These are phyloP conservation scores for Chrysotoxum bicinctum DNA, from an alignment of 2,888 invertebrate genomes.

Conservation along the genomic window DNA sequence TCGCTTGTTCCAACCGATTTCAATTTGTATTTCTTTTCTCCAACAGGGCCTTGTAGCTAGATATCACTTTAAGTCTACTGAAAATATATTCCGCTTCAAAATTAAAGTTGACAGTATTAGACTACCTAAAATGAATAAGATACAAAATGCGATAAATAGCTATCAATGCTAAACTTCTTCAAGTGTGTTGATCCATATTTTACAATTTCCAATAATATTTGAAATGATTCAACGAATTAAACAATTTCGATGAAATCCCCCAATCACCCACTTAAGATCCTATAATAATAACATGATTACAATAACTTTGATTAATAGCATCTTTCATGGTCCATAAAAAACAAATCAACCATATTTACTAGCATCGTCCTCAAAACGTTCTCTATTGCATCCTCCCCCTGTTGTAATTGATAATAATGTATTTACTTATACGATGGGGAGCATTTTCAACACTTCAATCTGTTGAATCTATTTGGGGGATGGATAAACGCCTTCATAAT, in stretches of 20 bases:
- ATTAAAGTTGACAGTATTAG: too few species aligned
- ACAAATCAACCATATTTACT: slow-evolving; percentile 15
- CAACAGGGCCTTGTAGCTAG: too few species aligned
- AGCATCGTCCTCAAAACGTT: neutral
- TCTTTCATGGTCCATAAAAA: slow-evolving; percentile 13
- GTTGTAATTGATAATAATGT: neutral
- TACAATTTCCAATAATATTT: neutral
- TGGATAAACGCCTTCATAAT: neutral
- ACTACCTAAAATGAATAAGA: too few species aligned
- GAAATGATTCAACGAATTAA: neutral
- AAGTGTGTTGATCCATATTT: too few species aligned
- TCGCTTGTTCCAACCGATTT: too few species aligned
- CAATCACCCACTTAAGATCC: neutral
- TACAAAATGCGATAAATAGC: too few species aligned
- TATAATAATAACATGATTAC: neutral
- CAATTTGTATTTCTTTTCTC: too few species aligned
- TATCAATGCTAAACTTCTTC: too few species aligned
- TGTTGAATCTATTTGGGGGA: slow-evolving; percentile 44
- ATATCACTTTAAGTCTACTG: too few species aligned
- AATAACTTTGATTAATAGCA: slow-evolving; percentile 2
- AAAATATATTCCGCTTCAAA: too few species aligned
- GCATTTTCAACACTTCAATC: slow-evolving; percentile 50
- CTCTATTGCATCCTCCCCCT: neutral
- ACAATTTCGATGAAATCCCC: neutral
- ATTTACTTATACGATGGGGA: slow-evolving; percentile 3